phyloP scores from a whole-genome alignment of 1,140 invertebrate genomes.

The Anthonomus grandis region DNA sequence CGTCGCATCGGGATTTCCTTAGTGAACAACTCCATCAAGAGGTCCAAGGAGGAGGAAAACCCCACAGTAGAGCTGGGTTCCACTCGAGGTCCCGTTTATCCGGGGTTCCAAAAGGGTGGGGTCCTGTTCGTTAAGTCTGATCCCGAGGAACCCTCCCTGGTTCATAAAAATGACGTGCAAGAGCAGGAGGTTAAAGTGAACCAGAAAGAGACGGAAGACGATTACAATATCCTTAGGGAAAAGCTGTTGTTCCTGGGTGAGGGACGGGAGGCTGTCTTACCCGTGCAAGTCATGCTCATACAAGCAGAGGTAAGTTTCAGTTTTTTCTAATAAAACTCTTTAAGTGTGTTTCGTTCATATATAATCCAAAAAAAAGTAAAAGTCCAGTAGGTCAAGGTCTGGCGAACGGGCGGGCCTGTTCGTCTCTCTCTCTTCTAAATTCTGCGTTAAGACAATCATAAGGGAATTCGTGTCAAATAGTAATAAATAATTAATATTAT shows the following conservation, averaged over 20 bases:
- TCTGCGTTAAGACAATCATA: too few species aligned
- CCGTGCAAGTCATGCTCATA: slow-evolving; percentile 63
- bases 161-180: slow-evolving; percentile 9
- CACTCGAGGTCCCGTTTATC: slow-evolving; percentile 10
- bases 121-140: slow-evolving; percentile 50
- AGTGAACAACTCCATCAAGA: slow-evolving; percentile 35
- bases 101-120: slow-evolving; percentile 31
- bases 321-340: neutral
- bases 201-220: slow-evolving; percentile 33
- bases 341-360: too few species aligned
- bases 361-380: too few species aligned
- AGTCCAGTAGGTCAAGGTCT: too few species aligned
- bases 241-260: slow-evolving; percentile 65
- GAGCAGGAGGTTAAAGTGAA: slow-evolving; percentile 29
- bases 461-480: too few species aligned
- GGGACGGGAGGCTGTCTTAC: slow-evolving; percentile 57
- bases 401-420: too few species aligned
- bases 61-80: neutral
- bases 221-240: slow-evolving; percentile 44
- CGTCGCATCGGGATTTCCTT: slow-evolving; percentile 42
- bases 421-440: too few species aligned
- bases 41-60: slow-evolving; percentile 37
- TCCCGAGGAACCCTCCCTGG: slow-evolving; percentile 20
- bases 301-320: slow-evolving; percentile 57
- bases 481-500: too few species aligned